Conservation (phyloP, 1,140 invertebrate species). For the Fopius arisanus region DNA sequence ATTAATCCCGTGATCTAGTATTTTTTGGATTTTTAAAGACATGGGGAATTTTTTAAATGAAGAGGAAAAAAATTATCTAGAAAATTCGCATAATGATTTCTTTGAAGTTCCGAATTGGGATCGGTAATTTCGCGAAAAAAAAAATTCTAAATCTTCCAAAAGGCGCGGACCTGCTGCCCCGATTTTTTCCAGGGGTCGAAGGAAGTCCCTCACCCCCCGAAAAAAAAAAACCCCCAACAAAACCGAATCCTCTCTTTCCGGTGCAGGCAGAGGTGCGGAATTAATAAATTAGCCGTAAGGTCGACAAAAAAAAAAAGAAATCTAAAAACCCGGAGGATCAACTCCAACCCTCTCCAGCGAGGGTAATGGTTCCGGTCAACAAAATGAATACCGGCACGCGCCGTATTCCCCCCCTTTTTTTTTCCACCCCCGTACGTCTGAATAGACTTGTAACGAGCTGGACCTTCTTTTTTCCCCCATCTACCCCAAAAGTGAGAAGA, state of each 20-base stretch:
- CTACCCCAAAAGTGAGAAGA: constrained; percentile 17
- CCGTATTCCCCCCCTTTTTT: constrained; percentile 48
- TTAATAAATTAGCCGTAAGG: constrained; percentile 60
- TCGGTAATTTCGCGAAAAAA: too few relatives aligned
- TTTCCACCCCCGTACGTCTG: constrained; percentile 49
- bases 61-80: too few relatives aligned
- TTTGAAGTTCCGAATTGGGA: too few relatives aligned
- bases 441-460: constrained; percentile 66
- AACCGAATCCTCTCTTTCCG: not conserved
- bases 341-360: not conserved
- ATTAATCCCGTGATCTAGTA: too few relatives aligned
- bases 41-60: too few relatives aligned
- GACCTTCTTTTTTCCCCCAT: constrained; percentile 37
- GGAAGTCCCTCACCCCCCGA: not conserved
- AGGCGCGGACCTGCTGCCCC: too few relatives aligned
- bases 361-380: constrained; percentile 58
- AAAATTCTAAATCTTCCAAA: too few relatives aligned
- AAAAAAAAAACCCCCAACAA: constrained; percentile 3
- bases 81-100: too few relatives aligned
- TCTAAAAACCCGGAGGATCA: not conserved
- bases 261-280: constrained; percentile 40
- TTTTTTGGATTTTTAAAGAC: too few relatives aligned
- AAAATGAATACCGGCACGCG: constrained; percentile 63
- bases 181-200: not conserved
- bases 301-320: constrained; percentile 43